Base-by-base conservation (phyloP, 1,140 invertebrate species). In the Bombus sibiricus region DNA sequence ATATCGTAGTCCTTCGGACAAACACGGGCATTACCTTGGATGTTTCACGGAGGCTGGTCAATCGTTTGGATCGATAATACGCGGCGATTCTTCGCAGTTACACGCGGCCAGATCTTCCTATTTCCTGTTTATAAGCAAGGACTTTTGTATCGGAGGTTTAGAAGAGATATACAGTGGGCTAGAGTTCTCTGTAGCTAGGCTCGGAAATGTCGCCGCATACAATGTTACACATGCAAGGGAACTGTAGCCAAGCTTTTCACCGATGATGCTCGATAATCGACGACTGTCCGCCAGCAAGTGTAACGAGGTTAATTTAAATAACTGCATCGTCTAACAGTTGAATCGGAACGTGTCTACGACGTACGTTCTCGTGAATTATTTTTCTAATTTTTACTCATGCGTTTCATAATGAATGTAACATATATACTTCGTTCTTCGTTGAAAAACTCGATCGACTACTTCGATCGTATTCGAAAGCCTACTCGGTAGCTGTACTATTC, bases 201-300 rank as follows among this genome's bases (percentile, higher is more conserved):
- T 39, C 41, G 59, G 22, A 43, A 76, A 22, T n/a, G 68, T 41
- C 32, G 72, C 15, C 15, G 72, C 78, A 8, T 62, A 43, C 79
- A 47, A 82, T 68, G 43, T 75, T 74, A 74, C 53, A 47, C 34
- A 32, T 8, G 37, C 9, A 25, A 22, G 53, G 18, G 25, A 28
- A 53, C 47, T 53, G 43, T 15, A 25, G 39, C n/a, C 47, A 73
- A 66, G 34, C 47, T 71, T 32, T 83, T 22, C 32, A 47, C 43
- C 73, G 68, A 86, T 69, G 74, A 73, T 82, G 73, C 59, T 78
- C 89, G 92, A 91, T 74, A 68, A 62, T 84, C 37, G 83, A 83
- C 91, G 90, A 89, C 84, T 76, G 64, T 76, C 57, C 73, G 88
- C 89, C 89, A 90, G 83, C 71, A 57, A 79, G 41, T 71, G 39